Base-by-base conservation (phyloP, 2,113 vertebrate genomes). In the Cheirogaleus medius region DNA sequence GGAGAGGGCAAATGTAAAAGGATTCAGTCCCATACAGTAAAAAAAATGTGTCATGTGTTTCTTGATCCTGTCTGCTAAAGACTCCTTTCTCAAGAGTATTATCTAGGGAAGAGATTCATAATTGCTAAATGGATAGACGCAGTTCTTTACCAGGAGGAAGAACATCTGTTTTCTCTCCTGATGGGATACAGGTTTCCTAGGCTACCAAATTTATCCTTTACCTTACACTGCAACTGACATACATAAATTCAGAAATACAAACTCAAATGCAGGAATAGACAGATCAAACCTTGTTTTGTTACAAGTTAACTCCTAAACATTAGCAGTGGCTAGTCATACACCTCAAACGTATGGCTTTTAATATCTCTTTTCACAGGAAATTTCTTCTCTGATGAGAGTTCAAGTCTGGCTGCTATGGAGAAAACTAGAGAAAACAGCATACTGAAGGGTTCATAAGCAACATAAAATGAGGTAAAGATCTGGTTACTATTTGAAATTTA, bases 81-180 rank as follows among this genome's bases (percentile, higher is more conserved):
- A 82, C 32, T 91, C 60, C 74, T 93, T 88, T 91, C 93, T 97
- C 83, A 87, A 94, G 93, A 76, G 63, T 97, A 96, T 97, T 91
- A 97, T 95, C 83, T 90, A 90, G 95, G 95, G 88, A 97, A 97
- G 86, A 96, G 91, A 97, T 87, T 97, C 89, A 54, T 97, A 97
- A 97, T 90, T 97, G 93, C 90, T 98, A 95, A 97, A 89, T 63
- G 87, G 96, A 95, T 92, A 96, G 74, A 87, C 91, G 32, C 69
- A 91, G 90, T 87, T 97, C 93, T 94, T 97, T 85, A 97, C 91
- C 83, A 97, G 96, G 96, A 97, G 92, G 83, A 97, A 97, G 78
- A 97, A 97, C 98, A 98, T 97, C 97, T 98, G 98, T 97, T 97
- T 97, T 95, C 64, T 94, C 74, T 96, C 97, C 97, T 97, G 96